Percentiles rank a stretch among this genome's conserved stretches.
phyloP scores from a whole-genome alignment of 2,797 vertebrate genomes.

The Furcifer pardalis region DNA sequence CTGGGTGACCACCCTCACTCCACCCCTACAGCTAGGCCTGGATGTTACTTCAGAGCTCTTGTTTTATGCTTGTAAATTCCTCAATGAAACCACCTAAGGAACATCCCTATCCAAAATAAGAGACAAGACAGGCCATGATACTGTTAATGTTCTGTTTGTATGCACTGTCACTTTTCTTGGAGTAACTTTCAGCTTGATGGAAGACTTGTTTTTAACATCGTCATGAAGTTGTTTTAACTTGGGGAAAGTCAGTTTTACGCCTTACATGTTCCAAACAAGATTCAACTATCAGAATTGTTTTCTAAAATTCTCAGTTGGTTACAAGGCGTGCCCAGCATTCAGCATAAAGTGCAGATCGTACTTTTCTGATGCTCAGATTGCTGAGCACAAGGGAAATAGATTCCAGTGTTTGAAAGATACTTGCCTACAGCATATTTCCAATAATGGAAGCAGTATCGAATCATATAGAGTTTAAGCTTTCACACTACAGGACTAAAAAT shows the following conservation, averaged over 20 bases:
- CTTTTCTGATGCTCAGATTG: constrained; percentile 55
- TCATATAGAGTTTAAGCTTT: constrained; percentile 78
- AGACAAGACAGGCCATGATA: background rate
- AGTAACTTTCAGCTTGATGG: constrained; percentile 43
- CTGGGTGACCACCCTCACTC: too few relatives aligned
- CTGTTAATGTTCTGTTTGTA: background rate
- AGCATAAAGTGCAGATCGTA: constrained; percentile 60
- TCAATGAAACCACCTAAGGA: background rate
- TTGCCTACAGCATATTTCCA: constrained; percentile 80
- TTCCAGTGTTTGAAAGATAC: constrained; percentile 77
- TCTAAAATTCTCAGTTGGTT: constrained; percentile 75
- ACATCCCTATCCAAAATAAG: background rate
- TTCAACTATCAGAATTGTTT: constrained; percentile 69
- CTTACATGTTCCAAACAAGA: constrained; percentile 62
- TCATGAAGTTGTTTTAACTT: constrained; percentile 38
- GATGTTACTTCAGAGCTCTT: too few relatives aligned
- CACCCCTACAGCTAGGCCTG: too few relatives aligned
- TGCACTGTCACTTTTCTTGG: background rate
- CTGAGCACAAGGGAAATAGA: constrained; percentile 59
- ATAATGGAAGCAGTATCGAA: constrained; percentile 84
- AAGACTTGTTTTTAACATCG: constrained; percentile 50
- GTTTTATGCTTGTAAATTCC: too few relatives aligned
- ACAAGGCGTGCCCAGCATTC: constrained; percentile 56
- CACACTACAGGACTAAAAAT: constrained; percentile 74
- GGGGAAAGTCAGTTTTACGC: constrained; percentile 67